A percentile compares a stretch with the other conserved stretches of the same genome.
Conservation (phyloP, 2,888 invertebrate species). For the Agrotis clavis region DNA sequence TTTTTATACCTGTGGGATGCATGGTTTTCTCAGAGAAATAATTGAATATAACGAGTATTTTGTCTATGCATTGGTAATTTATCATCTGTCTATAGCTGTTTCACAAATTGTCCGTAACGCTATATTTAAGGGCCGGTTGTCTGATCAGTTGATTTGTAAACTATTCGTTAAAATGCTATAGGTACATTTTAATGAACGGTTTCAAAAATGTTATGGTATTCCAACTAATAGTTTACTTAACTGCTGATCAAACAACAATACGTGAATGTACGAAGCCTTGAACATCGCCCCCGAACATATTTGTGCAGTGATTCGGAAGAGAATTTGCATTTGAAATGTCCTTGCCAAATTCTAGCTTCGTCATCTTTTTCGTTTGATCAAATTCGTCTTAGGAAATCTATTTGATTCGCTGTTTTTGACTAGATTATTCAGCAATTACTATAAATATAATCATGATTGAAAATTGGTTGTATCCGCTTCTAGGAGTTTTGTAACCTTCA, state of each 20-base stretch:
- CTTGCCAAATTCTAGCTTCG: constrained; percentile 48
- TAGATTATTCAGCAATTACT: constrained; percentile 44
- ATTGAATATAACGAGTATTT: no score
- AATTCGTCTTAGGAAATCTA: constrained; percentile 44
- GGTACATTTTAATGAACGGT: no score
- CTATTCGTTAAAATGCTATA: no score
- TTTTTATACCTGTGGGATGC: no score
- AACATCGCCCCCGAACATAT: constrained; percentile 52
- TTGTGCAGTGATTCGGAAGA: constrained; percentile 48
- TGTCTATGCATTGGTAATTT: no score
- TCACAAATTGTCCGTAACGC: no score
- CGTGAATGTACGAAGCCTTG: constrained; percentile 56
- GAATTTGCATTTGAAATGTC: constrained; percentile 55
- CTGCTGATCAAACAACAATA: constrained; percentile 34
- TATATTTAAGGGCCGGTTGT: no score
- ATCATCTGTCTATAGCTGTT: no score
- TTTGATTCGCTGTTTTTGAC: constrained; percentile 32
- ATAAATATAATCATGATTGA: constrained; percentile 19
- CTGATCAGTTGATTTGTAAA: no score
- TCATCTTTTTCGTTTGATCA: constrained; percentile 49
- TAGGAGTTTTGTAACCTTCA: constrained; percentile 38
- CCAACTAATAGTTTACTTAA: no score
- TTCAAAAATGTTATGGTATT: no score
- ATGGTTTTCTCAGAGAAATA: no score
- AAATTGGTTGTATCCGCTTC: constrained; percentile 41